Evolutionary conservation across 1,140 invertebrate genomes (phyloP), one percentile per base, ranked within the genome.

Genomic region (Lasioglossum baleicum): DNA sequence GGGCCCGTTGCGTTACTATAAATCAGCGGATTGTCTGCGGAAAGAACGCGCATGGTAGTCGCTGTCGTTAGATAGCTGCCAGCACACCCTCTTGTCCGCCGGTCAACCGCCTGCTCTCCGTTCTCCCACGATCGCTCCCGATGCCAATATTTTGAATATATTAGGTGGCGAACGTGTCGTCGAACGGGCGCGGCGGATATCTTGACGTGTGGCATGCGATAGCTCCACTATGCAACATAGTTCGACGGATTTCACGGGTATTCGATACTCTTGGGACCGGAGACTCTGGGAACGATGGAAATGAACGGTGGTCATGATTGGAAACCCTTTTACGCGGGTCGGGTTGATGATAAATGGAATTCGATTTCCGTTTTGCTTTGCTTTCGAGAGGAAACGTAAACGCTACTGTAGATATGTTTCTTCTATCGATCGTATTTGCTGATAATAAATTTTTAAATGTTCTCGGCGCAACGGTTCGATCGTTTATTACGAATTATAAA

Each of bases 21-120:
- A 76, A 76, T 76, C 74, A 76, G 56, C 53, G 42, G 74, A 76
- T 76, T 61, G 74, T 69, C 65, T 35, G 22, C n/a, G 53, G 65
- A 76, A 76, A 76, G 65, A 61, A 26, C 53, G 22, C 48, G 26
- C 8, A 22, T 75, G 74, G 64, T 75, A 75, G 64, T 31, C 74
- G 22, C 53, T 8, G 74, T 75, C 64, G 61, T 53, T 75, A 13
- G 64, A 68, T 60, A 22, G 15, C n/a, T 42, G 67, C 61, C 5
- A 42, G 64, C 40, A 17, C 13, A 15, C 51, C 51, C 51, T 17
- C 7, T 63, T 40, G 72, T 65, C 61, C 48, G 71, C 20, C 7
- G 4, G 11, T 4, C 0, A 4, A 42, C 17, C 35, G 4, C 2
- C 7, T n/a, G 22, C 15, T n/a, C 35, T 75, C 74, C 4, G 51